Base-by-base conservation (phyloP, 2,888 invertebrate species). In the Dolichopus griseipennis region DNA sequence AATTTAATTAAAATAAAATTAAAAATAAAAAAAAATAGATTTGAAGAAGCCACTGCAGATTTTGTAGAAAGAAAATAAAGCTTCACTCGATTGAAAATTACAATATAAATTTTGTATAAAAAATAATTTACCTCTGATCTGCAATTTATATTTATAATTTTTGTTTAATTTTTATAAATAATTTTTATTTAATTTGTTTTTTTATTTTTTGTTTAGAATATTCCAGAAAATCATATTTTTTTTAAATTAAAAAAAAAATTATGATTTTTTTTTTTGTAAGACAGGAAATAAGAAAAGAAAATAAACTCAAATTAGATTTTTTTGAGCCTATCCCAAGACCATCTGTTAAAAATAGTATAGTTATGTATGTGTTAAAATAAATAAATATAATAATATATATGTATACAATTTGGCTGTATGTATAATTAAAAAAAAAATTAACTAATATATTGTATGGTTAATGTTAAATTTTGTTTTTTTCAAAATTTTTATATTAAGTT, bases 281-380 rank as follows among this genome's bases (percentile, higher is more conserved):
- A 68, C 34, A 68, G 67, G 66, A 66, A 69, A 68, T 70, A 69
- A 69, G 67, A 73, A 70, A 69, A 69, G 69, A 67, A 71, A 71
- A 72, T 65, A 71, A 66, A 71, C 71, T 69, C 69, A 72, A 76
- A 80, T 82, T 81, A 81, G 78, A 79, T 79, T 79, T 79, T 76
- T 75, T 80, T 81, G 74, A 81, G 78, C 73, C 77, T 78, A 75
- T 81, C 77, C 79, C 80, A 81, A 74, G 78, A 78, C 79, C 79
- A 80, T 75, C 78, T 79, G 76, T 75, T 65, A 66, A 61, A 67
- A 74, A 72, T 37, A 65, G 27, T n/a, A 9, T 66, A 43, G 67
- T 6, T 68, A 43, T 52, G 67, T 66, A 65, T 43, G 41, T 65
- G 37, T 63, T n/a, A 33, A 34, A 33, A 62, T 21, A n/a, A 65